A percentile compares a stretch with the other conserved stretches of the same genome.
phyloP scores from a whole-genome alignment of 92 coral and sea anemone species.

The Epizoanthus stellaris region DNA sequence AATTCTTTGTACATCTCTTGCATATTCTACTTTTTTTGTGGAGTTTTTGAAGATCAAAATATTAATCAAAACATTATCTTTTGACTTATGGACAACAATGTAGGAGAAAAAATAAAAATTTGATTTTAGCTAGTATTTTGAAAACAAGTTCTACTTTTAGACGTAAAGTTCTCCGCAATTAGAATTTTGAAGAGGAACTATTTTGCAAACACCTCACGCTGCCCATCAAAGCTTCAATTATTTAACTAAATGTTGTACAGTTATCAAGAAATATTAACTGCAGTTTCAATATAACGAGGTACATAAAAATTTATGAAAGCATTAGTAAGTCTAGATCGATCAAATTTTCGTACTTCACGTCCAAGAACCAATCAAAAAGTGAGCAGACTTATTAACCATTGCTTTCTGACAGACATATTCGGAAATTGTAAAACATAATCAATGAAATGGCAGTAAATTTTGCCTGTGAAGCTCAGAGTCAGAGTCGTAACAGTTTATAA shows the following conservation, averaged over 20 bases:
- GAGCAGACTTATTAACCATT: background rate
- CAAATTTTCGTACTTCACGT: constrained; percentile 1
- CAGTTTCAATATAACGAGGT: constrained; percentile 9
- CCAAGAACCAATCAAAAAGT: constrained; percentile 3
- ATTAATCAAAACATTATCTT: no score
- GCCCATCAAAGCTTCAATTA: constrained; percentile 31
- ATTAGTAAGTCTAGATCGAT: constrained; percentile 22
- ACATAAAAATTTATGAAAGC: background rate
- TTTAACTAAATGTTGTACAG: constrained; percentile 33
- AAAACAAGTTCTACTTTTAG: constrained; percentile 15
- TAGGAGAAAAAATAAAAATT: background rate
- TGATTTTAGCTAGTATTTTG: background rate
- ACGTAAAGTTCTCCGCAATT: background rate
- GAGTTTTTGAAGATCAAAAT: background rate
- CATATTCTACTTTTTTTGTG: background rate
- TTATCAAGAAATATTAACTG: constrained; percentile 31
- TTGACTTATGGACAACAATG: background rate
- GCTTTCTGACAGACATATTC: background rate
- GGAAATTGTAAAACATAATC: background rate
- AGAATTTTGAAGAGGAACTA: background rate
- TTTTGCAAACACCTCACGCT: constrained; percentile 19
- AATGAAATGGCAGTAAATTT: no score
- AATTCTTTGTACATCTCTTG: background rate
- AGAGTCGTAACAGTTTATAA: background rate
- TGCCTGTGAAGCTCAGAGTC: constrained; percentile 27